These are phyloP conservation scores for Ophion slaviceki DNA, from an alignment of 2,888 invertebrate species.

Conservation along the genomic window DNA sequence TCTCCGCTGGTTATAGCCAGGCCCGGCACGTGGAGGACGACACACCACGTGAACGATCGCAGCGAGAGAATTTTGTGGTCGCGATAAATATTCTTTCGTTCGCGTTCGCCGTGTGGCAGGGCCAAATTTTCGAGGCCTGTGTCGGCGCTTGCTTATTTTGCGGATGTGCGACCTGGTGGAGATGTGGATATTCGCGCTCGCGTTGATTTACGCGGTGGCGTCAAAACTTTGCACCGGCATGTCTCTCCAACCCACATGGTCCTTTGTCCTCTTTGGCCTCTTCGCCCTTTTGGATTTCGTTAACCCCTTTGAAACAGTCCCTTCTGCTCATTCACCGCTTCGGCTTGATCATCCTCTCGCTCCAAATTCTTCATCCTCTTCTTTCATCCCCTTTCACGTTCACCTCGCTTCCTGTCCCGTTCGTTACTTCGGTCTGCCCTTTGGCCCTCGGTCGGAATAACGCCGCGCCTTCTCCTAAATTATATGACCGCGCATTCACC, in stretches of 20 bases:
- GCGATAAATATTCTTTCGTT: constrained; percentile 32
- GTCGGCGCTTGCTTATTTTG: neutral
- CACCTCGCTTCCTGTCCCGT: constrained; percentile 20
- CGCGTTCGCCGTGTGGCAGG: constrained; percentile 16
- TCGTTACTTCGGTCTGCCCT: neutral
- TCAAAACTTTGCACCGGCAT: constrained; percentile 81
- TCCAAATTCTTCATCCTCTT: constrained; percentile 13
- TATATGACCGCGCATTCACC: constrained; percentile 63
- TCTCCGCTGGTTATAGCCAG: constrained; percentile 31
- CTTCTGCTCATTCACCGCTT: constrained; percentile 46
- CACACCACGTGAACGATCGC: constrained; percentile 35
- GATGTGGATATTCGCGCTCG: constrained; percentile 44
- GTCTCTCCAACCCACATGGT: constrained; percentile 70
- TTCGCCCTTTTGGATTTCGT: constrained; percentile 33
- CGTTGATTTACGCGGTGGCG: constrained; percentile 74
- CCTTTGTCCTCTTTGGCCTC: constrained; percentile 47
- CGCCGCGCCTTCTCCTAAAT: constrained; percentile 73
- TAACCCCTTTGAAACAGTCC: constrained; percentile 51
- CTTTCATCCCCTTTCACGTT: constrained; percentile 18
- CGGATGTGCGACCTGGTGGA: neutral
- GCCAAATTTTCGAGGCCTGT: constrained; percentile 20
- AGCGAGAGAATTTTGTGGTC: constrained; percentile 14
- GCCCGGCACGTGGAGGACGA: constrained; percentile 31
- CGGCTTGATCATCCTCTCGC: constrained; percentile 26
- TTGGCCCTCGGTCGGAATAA: constrained; percentile 59